Evolutionary conservation across 2,888 invertebrate genomes (phyloP).

Genomic region (Patella pellucida): DNA sequence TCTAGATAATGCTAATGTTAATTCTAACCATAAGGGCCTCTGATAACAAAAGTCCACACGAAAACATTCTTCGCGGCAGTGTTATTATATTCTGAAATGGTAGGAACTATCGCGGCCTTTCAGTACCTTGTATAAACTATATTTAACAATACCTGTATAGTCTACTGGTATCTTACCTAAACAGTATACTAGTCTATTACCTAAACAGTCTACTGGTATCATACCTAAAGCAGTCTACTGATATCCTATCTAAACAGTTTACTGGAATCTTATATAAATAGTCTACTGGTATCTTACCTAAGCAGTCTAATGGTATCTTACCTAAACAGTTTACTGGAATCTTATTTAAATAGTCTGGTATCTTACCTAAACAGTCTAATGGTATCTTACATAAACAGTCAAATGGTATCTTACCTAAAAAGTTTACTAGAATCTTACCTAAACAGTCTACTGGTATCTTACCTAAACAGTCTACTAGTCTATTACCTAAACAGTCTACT

Average conservation of each 20-base stretch:
- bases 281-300: conserved; percentile 34
- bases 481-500: conserved; percentile 43
- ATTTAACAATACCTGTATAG: too few relatives aligned
- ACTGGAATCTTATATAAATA: conserved; percentile 38
- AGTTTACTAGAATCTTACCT: too few relatives aligned
- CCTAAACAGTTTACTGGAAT: conserved; percentile 41
- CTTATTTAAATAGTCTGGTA: conserved; percentile 15
- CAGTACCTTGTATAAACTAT: too few relatives aligned
- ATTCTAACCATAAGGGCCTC: too few relatives aligned
- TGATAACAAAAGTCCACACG: too few relatives aligned
- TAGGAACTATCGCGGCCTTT: too few relatives aligned
- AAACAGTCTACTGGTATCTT: conserved; percentile 34
- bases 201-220: background rate
- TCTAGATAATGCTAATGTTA: background rate
- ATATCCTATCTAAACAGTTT: conserved; percentile 37
- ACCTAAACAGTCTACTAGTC: conserved; percentile 42
- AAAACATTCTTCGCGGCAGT: too few relatives aligned
- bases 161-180: background rate
- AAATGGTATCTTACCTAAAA: conserved; percentile 33
- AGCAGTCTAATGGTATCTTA: conserved; percentile 40
- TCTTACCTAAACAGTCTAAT: conserved; percentile 43
- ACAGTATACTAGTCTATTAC: too few relatives aligned
- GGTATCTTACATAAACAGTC: conserved; percentile 43
- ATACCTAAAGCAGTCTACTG: conserved; percentile 41
- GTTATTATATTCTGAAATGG: too few relatives aligned